Conservation (phyloP, 2,888 invertebrate species). For the Charanyca ferruginea region DNA sequence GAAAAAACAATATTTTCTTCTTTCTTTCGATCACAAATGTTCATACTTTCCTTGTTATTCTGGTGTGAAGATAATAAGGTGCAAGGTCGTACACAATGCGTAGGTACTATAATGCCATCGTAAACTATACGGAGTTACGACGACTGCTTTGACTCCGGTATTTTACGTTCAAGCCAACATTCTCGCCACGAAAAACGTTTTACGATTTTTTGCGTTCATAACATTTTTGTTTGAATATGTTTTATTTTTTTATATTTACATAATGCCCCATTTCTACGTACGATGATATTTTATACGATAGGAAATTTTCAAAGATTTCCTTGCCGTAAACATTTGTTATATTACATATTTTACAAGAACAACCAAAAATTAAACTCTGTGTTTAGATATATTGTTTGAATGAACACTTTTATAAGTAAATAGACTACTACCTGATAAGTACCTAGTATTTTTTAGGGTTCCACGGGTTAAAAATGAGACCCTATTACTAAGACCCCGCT, state of each 20-base stretch:
- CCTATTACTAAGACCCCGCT: no score
- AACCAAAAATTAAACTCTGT: no score
- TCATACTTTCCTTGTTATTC: neutral
- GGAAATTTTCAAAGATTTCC: no score
- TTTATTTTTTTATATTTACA: neutral
- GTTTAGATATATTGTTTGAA: no score
- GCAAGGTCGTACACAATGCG: slow-evolving; percentile 29
- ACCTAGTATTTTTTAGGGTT: no score
- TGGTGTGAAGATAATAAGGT: slow-evolving; percentile 17
- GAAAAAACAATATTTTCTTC: neutral
- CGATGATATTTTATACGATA: neutral
- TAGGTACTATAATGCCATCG: slow-evolving; percentile 20
- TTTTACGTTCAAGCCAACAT: slow-evolving; percentile 44
- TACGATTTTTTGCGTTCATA: slow-evolving; percentile 31
- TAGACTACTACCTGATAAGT: neutral
- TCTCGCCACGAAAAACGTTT: slow-evolving; percentile 21
- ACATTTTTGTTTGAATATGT: slow-evolving; percentile 2
- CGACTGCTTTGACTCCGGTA: slow-evolving; percentile 38
- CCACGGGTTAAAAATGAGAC: no score
- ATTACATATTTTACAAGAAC: no score
- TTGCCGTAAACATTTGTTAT: no score
- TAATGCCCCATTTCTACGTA: neutral
- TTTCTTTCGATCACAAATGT: neutral
- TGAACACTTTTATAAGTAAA: neutral
- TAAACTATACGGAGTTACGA: slow-evolving; percentile 49